Evolutionary conservation across 2,113 vertebrate genomes (phyloP).

Genomic region (Orcinus orca): DNA sequence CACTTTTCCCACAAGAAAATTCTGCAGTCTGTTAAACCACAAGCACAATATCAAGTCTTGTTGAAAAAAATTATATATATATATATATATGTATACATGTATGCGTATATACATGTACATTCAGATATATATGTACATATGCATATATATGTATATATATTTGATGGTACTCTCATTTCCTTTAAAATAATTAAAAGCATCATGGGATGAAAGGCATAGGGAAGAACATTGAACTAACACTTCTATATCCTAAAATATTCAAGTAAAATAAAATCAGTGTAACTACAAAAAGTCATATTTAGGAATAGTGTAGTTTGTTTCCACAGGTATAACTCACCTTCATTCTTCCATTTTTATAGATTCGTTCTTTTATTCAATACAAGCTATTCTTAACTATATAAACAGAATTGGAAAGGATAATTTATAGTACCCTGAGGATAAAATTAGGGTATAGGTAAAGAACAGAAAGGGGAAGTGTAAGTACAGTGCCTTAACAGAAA

Average conservation of each 20-base stretch:
- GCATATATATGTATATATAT: not conserved
- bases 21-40: not conserved
- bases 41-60: not conserved
- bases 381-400: not conserved
- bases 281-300: not conserved
- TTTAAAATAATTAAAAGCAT: not conserved
- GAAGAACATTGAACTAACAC: not conserved
- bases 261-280: not conserved
- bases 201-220: not conserved
- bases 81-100: not conserved
- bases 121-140: not conserved
- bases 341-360: not conserved
- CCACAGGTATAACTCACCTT: not conserved
- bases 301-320: not conserved
- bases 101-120: not conserved
- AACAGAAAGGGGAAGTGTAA: not conserved
- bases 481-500: not conserved
- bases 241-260: not conserved
- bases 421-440: not conserved
- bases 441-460: not conserved
- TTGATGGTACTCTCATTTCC: not conserved
- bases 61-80: not conserved
- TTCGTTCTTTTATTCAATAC: not conserved
- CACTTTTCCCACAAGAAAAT: not conserved
- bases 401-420: not conserved